Conservation (phyloP, 1,140 invertebrate species). For the Caligus rogercresseyi region DNA sequence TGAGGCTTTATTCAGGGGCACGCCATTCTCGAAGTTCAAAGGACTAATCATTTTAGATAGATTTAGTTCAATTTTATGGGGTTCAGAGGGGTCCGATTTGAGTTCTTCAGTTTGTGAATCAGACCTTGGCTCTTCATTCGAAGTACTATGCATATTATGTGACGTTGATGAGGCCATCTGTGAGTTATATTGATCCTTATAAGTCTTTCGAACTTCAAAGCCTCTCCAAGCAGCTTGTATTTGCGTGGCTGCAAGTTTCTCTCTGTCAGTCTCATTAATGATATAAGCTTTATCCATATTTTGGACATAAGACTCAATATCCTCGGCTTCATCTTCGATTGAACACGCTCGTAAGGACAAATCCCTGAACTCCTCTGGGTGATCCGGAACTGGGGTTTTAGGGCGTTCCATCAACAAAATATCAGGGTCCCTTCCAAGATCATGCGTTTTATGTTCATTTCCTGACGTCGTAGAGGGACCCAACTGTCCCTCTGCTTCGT, state of each 20-base stretch:
- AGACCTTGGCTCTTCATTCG: too few species aligned
- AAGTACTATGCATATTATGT: too few species aligned
- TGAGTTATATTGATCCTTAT: too few species aligned
- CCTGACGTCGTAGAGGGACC: slow-evolving; percentile 32
- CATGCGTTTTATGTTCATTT: slow-evolving; percentile 18
- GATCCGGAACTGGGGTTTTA: slow-evolving; percentile 35
- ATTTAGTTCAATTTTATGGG: neutral
- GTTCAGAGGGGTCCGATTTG: neutral
- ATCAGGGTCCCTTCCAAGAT: neutral
- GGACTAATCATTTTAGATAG: neutral
- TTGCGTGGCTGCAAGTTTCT: slow-evolving; percentile 30
- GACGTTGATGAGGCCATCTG: too few species aligned
- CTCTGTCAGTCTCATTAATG: slow-evolving; percentile 4
- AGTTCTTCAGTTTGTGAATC: neutral
- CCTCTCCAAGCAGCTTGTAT: slow-evolving; percentile 29
- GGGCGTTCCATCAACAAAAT: slow-evolving; percentile 1
- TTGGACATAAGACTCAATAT: slow-evolving; percentile 25
- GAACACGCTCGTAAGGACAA: neutral
- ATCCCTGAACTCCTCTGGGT: neutral
- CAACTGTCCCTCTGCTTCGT: slow-evolving; percentile 31
- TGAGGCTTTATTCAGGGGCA: slow-evolving; percentile 47
- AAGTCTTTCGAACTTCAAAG: neutral
- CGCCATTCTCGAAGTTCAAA: slow-evolving; percentile 34
- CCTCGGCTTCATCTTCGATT: neutral
- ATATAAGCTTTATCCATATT: slow-evolving; percentile 29